Conservation (phyloP, 2,888 invertebrate genomes). For the Acheta domesticus region DNA sequence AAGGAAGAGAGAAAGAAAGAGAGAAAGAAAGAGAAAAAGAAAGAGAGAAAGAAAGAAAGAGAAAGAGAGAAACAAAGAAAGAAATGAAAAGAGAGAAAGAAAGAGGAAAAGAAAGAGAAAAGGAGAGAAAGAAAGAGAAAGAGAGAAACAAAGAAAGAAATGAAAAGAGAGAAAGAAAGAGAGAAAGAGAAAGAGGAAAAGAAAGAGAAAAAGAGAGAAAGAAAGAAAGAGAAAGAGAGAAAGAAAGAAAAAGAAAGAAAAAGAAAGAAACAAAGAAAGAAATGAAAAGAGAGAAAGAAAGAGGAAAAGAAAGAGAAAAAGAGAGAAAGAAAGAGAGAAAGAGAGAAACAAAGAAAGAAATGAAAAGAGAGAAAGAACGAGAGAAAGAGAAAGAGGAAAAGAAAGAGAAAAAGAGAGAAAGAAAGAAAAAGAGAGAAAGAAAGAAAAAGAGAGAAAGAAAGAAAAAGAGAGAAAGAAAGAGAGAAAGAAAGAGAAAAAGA, state of each 20-base stretch:
- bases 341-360: too few relatives aligned
- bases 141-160: accelerated
- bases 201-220: accelerated
- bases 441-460: too few relatives aligned
- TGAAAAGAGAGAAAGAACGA: too few relatives aligned
- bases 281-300: accelerated
- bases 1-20: accelerated
- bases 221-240: accelerated
- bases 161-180: accelerated
- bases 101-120: accelerated
- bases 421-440: too few relatives aligned
- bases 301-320: accelerated
- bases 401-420: accelerated
- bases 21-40: accelerated
- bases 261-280: accelerated
- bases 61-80: accelerated
- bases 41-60: accelerated
- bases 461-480: accelerated
- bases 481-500: accelerated
- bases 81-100: accelerated
- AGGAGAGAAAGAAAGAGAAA: accelerated
- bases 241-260: accelerated
- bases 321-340: accelerated
- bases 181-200: accelerated
- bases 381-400: too few relatives aligned